Conservation (phyloP, 53 echinoderm and acorn worm genomes). For the Echinarachnius parma region DNA sequence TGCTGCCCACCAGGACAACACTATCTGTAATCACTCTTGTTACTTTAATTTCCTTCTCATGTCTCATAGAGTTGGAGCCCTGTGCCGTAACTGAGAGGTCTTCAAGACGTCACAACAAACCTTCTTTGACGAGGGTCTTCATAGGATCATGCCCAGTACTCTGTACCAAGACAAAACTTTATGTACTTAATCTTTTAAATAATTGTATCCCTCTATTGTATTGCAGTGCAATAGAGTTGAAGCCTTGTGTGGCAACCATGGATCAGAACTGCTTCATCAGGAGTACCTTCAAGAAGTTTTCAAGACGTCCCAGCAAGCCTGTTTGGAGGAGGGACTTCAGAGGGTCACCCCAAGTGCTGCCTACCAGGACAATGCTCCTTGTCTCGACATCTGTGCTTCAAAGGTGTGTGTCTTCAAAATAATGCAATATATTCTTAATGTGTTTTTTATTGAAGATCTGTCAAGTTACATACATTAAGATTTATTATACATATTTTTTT, state of each 20-base stretch:
- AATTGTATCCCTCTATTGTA: too few relatives aligned
- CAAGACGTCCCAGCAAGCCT: constrained; percentile 55
- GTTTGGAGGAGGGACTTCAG: constrained; percentile 56
- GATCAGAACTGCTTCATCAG: constrained; percentile 79
- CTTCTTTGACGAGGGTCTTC: too few relatives aligned
- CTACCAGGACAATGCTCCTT: constrained; percentile 62
- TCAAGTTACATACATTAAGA: too few relatives aligned
- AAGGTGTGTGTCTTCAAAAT: constrained; percentile 54
- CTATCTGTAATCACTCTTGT: not conserved
- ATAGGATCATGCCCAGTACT: too few relatives aligned
- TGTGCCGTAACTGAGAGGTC: too few relatives aligned
- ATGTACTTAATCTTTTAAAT: too few relatives aligned
- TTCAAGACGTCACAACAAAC: too few relatives aligned
- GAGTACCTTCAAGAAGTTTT: constrained; percentile 74
- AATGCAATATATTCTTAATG: too few relatives aligned
- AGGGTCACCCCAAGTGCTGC: constrained; percentile 57
- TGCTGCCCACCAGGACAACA: constrained; percentile 63
- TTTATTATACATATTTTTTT: too few relatives aligned
- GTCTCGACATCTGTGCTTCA: constrained; percentile 47
- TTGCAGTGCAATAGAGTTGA: constrained; percentile 98
- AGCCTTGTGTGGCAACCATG: constrained; percentile 73
- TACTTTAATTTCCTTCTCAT: not conserved
- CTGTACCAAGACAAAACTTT: too few relatives aligned
- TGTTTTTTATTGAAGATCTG: too few relatives aligned
- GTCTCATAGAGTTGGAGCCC: too few relatives aligned